These are phyloP conservation scores for Stenodema calcarata DNA, from an alignment of 2,888 invertebrate species.

Conservation along the genomic window DNA sequence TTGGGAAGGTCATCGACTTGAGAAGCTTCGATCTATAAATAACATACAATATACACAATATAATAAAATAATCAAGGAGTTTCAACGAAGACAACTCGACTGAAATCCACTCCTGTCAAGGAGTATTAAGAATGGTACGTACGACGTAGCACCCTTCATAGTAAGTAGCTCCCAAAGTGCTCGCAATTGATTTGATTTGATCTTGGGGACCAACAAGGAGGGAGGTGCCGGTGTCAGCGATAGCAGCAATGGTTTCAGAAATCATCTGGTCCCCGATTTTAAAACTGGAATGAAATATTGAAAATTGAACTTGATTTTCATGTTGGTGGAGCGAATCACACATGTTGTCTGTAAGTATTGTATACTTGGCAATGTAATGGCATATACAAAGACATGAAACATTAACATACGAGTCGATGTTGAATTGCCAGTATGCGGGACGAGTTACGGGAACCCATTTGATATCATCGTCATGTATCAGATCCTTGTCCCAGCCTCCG, in stretches of 20 bases:
- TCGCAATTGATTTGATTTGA: background rate
- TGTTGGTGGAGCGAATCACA: too few species aligned
- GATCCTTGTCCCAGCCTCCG: constrained; percentile 93
- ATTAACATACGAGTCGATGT: constrained; percentile 72
- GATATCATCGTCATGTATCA: constrained; percentile 83
- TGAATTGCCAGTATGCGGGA: constrained; percentile 96
- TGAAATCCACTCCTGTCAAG: too few species aligned
- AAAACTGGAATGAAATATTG: background rate
- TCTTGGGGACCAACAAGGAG: constrained; percentile 24
- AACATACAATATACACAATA: too few species aligned
- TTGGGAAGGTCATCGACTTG: constrained; percentile 3
- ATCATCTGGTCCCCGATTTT: background rate
- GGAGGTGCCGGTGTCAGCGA: constrained; percentile 42
- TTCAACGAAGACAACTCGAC: too few species aligned
- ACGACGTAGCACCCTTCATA: constrained; percentile 30
- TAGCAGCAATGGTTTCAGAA: background rate
- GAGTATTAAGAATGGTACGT: too few species aligned
- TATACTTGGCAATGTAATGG: too few species aligned
- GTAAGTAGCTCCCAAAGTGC: background rate
- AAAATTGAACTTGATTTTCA: too few species aligned
- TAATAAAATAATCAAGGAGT: too few species aligned
- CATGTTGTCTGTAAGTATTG: too few species aligned
- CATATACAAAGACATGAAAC: too few species aligned
- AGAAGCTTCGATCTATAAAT: background rate
- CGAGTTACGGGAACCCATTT: constrained; percentile 84